phyloP scores from a whole-genome alignment of 2,113 vertebrate genomes.

The Bagarius yarrelli region DNA sequence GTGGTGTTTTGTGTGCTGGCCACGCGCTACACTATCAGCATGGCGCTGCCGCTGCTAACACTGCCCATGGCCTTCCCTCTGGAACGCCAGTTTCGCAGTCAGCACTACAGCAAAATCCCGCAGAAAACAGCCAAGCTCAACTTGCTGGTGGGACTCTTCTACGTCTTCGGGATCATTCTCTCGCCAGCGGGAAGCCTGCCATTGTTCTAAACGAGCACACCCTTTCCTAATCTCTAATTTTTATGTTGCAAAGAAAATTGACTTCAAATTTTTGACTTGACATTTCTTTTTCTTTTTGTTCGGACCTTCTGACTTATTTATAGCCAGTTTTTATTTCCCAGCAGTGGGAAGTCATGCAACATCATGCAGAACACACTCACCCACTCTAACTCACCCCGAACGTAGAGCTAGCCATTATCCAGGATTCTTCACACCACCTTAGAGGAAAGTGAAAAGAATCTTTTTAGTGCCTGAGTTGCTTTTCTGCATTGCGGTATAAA shows the following conservation, averaged over 20 bases:
- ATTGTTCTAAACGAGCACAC: conserved; percentile 67
- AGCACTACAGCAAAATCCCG: conserved; percentile 85
- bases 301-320: conserved; percentile 52
- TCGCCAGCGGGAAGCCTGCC: conserved; percentile 85
- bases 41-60: conserved; percentile 91
- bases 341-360: not conserved
- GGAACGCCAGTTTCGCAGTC: conserved; percentile 90
- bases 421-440: not conserved
- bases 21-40: conserved; percentile 89
- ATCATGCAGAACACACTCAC: not conserved
- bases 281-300: conserved; percentile 32
- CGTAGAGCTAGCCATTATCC: not conserved
- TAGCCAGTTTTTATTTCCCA: conserved; percentile 31
- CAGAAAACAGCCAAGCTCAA: conserved; percentile 96
- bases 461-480: not conserved
- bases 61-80: conserved; percentile 92
- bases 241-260: not conserved
- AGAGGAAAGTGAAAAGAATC: not conserved
- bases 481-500: not conserved
- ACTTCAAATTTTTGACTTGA: not conserved
- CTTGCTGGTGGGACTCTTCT: conserved; percentile 92
- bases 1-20: conserved; percentile 90
- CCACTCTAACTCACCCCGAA: not conserved
- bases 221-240: too few relatives aligned
- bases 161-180: conserved; percentile 88